Base-by-base conservation (phyloP, 1,140 invertebrate species). In the Helicoverpa armigera region DNA sequence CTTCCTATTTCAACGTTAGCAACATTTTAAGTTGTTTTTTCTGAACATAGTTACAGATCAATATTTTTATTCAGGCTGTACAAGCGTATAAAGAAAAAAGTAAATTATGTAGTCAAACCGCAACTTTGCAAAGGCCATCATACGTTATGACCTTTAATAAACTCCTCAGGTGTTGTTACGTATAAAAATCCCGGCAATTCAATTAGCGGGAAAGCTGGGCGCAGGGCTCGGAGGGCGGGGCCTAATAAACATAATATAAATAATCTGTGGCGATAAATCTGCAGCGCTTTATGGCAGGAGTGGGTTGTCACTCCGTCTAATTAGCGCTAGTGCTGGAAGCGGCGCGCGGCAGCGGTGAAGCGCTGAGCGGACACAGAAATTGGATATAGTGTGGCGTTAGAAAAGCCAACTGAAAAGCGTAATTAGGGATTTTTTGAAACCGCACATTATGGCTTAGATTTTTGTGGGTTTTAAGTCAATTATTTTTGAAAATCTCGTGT, bases 171-270 rank as follows among this genome's bases (percentile, higher is more conserved):
- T 91, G 88, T 90, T 85, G 86, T 87, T 85, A 87, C 86, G 85
- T 89, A 91, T 88, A 92, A 94, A 94, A 95, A 95, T 94, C 92
- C 86, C 82, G 82, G 91, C 89, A 90, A 94, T 95, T 95, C 93
- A 95, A 95, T 95, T 94, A 95, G 90, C 83, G 85, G 89, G 89
- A 93, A 93, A 94, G 93, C 91, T 82, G 85, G 87, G 82, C 58
- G 80, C 82, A 87, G 85, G 87, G 87, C 77, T 85, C 81, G 86
- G 85, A 91, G 92, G 92, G 91, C 87, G 90, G 89, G 82, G 92
- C 87, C 92, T 94, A 94, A 94, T 94, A 95, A 94, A 94, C 94
- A 95, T 94, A 94, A 94, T 94, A 94, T 95, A 94, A 95, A 94
- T 95, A 94, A 94, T 95, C 93, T 94, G 92, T 82, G 89, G 91